Evolutionary conservation across 1,140 invertebrate genomes (phyloP), one percentile per base, ranked within the genome.

Genomic region (Drosophila ironensis): DNA sequence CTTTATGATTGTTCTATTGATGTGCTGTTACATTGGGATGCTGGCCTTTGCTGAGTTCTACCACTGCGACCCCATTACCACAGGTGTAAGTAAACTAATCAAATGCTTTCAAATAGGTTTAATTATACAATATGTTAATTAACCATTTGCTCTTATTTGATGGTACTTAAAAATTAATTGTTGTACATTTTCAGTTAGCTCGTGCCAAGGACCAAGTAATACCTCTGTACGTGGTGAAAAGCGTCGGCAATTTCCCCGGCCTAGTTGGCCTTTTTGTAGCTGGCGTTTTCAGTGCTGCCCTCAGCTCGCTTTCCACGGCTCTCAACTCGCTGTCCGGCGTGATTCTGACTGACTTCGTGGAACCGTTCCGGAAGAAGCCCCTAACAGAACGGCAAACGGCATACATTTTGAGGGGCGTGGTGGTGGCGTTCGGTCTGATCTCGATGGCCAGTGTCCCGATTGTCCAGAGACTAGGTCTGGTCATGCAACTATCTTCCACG

Each of bases 311-410:
- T 11, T 96, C 95, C 0, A 95, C 95, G 1, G 94, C 95, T 2
- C 88, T 97, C 3, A 97, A 96, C 88, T 94, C 95, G 0, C 93
- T 96, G 24, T 93, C 95, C 0, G 93, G 95, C 2, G 95, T 97
- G 0, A 91, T 94, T 9, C 91, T 96, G 16, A 95, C 96, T 81
- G 95, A 97, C 88, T 94, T 97, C 45, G 89, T 96, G 75, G 96
- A 92, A 90, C 92, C 94, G 8, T 93, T 92, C 75, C 92, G 93
- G 56, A 91, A 90, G 35, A 86, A 92, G 45, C 91, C 93, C 1
- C 90, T 95, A 5, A 92, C 90, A 12, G 94, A 96, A 38, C 87
- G 92, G 11, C 87, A 78, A 3, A 92, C 93, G 7, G 93, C 91
- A 1, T 90, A 93, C 61, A 90, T 95, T 2, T 93, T 95, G 0